Base-by-base conservation (phyloP, 1,140 invertebrate species). In the Vollenhovia emeryi region DNA sequence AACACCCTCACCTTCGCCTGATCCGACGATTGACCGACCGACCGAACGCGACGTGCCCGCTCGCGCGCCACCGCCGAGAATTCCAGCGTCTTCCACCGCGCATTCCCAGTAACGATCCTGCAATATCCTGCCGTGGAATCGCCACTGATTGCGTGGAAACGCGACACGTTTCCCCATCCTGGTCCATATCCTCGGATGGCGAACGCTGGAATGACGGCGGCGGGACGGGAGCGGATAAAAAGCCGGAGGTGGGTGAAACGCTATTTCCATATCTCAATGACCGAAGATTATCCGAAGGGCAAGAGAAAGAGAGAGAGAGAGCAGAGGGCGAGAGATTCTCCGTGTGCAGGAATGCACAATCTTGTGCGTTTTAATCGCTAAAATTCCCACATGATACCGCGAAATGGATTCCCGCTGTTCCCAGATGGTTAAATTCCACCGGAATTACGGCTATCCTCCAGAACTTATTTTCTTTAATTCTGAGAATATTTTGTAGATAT, bases 1-100 rank as follows among this genome's bases (percentile, higher is more conserved):
- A 89, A 90, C 69, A 76, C 83, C 13, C 74, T 89, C 21, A 79
- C 66, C 30, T 84, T 84, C 11, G 27, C 2, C 9, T 85, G 36
- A 79, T 68, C 30, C 69, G 52, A 87, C 50, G 52, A 71, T n/a
- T 24, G 57, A 74, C 40, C 66, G 64, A 69, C 45, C 57, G 40
- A 76, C 27, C 57, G 27, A 60, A 30, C 24, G 8, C 40, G 21
- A 13, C 11, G n/a, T 40, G 33, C 13, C 27, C 78, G 33, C 7
- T 80, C 64, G 66, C 27, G n/a, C 50, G 30, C 1, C 36, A 69
- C 75, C 36, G 36, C 13, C 7, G 24, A 71, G 78, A 57, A 57
- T 71, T 24, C 18, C 36, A 27, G 9, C 48, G 21, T n/a, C 13
- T 45, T 27, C 36, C n/a, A 36, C 73, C 52, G 24, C 57, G 33